These are phyloP conservation scores for Micromys minutus DNA, from an alignment of 2,113 vertebrate genomes.

Conservation along the genomic window DNA sequence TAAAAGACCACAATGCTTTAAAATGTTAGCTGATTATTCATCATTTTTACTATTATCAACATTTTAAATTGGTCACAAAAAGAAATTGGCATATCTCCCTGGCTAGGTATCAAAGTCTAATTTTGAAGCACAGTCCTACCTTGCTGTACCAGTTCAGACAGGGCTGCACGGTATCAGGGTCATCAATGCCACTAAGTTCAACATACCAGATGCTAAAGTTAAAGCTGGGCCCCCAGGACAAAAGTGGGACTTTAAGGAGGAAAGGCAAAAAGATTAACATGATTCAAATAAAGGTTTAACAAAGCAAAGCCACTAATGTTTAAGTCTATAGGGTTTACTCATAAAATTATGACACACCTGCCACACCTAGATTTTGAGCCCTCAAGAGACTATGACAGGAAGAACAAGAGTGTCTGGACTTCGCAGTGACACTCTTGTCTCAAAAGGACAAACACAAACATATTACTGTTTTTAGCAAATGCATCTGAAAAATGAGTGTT, in stretches of 20 bases:
- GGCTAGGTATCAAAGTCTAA: constrained; percentile 3
- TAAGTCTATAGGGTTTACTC: neutral
- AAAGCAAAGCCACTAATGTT: constrained; percentile 56
- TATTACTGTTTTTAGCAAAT: neutral
- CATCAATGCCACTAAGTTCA: constrained; percentile 98
- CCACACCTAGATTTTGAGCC: neutral
- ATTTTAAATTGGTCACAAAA: constrained; percentile 51
- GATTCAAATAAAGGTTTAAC: constrained; percentile 56
- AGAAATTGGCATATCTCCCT: constrained; percentile 6
- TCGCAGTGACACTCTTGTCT: neutral
- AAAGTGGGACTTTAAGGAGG: constrained; percentile 93
- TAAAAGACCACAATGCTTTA: constrained; percentile 12
- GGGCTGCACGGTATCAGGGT: constrained; percentile 97
- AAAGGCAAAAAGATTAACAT: constrained; percentile 68
- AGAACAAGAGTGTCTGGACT: neutral
- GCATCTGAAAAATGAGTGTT: neutral
- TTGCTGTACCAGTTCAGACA: constrained; percentile 99
- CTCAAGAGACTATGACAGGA: neutral
- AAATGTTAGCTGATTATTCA: neutral
- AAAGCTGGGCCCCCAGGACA: constrained; percentile 99
- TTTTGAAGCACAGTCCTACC: constrained; percentile 88
- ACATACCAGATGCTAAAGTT: constrained; percentile 99
- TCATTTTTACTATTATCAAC: constrained; percentile 20
- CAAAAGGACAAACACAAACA: neutral
- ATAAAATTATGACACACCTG: constrained; percentile 8